Evolutionary conservation across 2,113 vertebrate species (phyloP), one percentile per base, ranked within the genome.

Genomic region (Thunnus thynnus): DNA sequence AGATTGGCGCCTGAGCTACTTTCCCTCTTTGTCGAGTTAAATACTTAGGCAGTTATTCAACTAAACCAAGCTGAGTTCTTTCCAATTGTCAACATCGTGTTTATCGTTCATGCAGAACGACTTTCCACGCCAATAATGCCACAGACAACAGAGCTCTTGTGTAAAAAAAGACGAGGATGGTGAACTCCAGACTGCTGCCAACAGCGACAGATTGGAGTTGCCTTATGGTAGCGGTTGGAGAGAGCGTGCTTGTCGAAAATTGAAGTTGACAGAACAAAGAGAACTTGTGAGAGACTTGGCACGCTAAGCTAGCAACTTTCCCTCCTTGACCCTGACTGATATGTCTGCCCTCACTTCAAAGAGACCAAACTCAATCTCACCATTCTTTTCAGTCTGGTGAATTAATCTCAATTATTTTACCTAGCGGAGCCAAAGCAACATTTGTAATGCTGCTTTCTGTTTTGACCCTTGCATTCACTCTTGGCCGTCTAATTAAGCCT

Each of bases 181-280:
- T 51, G 67, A 57, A 57, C 60, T 80, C 32, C 76, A 52, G 72
- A 20, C 48, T 18, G 71, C 36, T 88, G 89, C 87, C 86, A 89
- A 78, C 79, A 88, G 78, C 44, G 76, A 88, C 92, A 91, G 90
- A 82, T 90, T 90, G 91, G 50, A 72, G 65, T 4, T 51, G 76
- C 84, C 84, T 47, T 87, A 88, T 90, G 90, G 88, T 51, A 52
- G 63, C 88, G 70, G 85, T 84, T 58, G 88, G 88, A 80, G 90
- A 86, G 60, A 36, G 73, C 5, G 58, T 27, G 78, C 13, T 47
- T 5, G 72, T 41, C 3, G 16, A 47, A 73, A 76, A 87, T 66
- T 32, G 36, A 76, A 82, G 62, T 66, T 27, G 73, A 86, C 80
- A 88, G 89, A 85, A 92, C 86, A 88, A 88, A 91, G 87, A 74